Evolutionary conservation across 2,113 vertebrate species (phyloP).

Genomic region (Axis porcinus): DNA sequence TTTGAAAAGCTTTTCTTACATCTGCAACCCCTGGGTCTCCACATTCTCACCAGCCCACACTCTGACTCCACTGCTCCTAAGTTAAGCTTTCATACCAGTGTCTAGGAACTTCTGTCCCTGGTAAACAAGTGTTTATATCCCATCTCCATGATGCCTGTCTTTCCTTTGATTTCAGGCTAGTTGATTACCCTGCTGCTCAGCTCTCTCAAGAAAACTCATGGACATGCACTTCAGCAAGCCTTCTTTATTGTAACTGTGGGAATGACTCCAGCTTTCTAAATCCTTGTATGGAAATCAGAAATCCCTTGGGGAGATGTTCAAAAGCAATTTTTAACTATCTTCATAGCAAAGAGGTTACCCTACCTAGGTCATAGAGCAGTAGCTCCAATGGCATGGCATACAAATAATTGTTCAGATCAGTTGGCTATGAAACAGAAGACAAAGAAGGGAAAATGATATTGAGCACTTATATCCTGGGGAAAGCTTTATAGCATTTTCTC

Average conservation of each 20-base stretch:
- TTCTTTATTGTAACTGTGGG: neutral
- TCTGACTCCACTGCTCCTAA: neutral
- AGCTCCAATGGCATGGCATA: neutral
- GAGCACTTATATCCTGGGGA: neutral
- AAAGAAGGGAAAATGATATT: neutral
- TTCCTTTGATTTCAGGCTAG: neutral
- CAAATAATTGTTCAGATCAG: neutral
- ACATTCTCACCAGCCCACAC: neutral
- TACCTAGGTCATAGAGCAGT: neutral
- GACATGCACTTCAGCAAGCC: neutral
- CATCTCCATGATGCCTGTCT: neutral
- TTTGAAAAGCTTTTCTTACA: neutral
- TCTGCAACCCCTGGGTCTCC: neutral
- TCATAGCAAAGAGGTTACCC: neutral
- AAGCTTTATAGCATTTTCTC: neutral
- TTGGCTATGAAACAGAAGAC: slow-evolving; percentile 2
- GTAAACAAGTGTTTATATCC: neutral
- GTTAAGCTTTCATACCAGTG: neutral
- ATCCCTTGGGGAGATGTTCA: neutral
- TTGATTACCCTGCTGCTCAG: neutral
- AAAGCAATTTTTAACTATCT: slow-evolving; percentile 26
- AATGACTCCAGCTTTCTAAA: slow-evolving; percentile 4
- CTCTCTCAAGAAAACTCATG: neutral
- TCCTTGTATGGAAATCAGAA: neutral
- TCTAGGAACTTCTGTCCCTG: neutral